Evolutionary conservation across 1,140 invertebrate genomes (phyloP).

Genomic region (Bursaphelenchus mucronatus): DNA sequence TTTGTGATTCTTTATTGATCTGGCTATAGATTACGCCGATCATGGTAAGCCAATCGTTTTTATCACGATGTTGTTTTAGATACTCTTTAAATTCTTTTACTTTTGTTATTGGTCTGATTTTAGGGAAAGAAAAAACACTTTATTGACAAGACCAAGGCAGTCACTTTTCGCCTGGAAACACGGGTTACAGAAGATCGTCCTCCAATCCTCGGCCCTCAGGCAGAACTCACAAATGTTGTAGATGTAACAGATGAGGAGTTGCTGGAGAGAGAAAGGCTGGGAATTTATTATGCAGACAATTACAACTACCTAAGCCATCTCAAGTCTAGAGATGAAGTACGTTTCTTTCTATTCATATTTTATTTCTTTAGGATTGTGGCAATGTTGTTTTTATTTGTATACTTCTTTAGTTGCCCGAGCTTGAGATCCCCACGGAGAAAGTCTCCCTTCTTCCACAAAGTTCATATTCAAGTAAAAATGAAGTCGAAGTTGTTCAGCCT

Average conservation of each 20-base stretch:
- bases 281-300: constrained; percentile 91
- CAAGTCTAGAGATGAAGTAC: constrained; percentile 63
- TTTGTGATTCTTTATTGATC: too few species aligned
- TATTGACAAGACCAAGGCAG: constrained; percentile 80
- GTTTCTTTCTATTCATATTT: constrained; percentile 16
- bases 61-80: too few species aligned
- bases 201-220: constrained; percentile 66
- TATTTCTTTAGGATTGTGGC: neutral
- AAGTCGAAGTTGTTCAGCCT: neutral
- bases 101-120: neutral
- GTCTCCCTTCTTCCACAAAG: too few species aligned
- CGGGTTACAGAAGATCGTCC: constrained; percentile 83
- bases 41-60: too few species aligned
- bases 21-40: too few species aligned
- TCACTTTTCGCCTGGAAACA: constrained; percentile 85
- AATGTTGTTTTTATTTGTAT: constrained; percentile 14
- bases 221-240: constrained; percentile 17
- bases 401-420: neutral
- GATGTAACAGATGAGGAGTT: constrained; percentile 37
- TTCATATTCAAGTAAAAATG: too few species aligned
- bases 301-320: constrained; percentile 93
- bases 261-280: constrained; percentile 80
- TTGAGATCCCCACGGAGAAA: neutral
- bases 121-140: constrained; percentile 71
- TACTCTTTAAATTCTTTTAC: too few species aligned